These are phyloP conservation scores for Heliconius congener DNA, from an alignment of 1,140 invertebrate species.

Conservation along the genomic window DNA sequence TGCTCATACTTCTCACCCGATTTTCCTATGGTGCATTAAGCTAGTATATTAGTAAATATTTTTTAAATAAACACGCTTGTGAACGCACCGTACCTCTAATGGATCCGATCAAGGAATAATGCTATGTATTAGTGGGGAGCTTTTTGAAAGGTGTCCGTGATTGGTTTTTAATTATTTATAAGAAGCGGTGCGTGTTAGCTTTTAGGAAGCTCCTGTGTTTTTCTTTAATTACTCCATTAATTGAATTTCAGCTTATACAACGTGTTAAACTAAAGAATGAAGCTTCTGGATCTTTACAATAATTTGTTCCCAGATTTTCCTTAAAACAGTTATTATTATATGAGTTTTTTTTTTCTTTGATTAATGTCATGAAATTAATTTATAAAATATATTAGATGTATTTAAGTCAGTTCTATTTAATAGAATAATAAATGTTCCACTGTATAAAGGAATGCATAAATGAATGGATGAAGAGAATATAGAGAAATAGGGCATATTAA, in stretches of 20 bases:
- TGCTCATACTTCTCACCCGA: too few species aligned
- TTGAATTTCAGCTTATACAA: neutral
- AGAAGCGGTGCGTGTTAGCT: slow-evolving; percentile 37
- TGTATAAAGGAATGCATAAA: too few species aligned
- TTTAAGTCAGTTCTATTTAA: too few species aligned
- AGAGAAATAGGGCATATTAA: too few species aligned
- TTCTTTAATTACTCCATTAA: neutral
- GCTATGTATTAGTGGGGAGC: slow-evolving; percentile 67
- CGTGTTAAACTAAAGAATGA: neutral
- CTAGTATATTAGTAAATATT: neutral
- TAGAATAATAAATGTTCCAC: too few species aligned
- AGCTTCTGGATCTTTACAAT: neutral
- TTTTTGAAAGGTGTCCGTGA: slow-evolving; percentile 72
- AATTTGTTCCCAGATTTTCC: too few species aligned
- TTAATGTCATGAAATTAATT: too few species aligned
- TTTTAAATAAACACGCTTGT: slow-evolving; percentile 33
- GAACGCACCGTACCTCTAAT: slow-evolving; percentile 48
- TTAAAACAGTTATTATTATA: too few species aligned
- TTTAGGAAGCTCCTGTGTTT: neutral
- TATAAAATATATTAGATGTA: too few species aligned
- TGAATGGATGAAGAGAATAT: too few species aligned
- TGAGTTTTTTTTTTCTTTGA: too few species aligned
- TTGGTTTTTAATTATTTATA: slow-evolving; percentile 75
- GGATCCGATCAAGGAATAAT: slow-evolving; percentile 67
- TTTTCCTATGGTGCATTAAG: neutral